A percentile compares a stretch with the other conserved stretches of the same genome.
phyloP scores from a whole-genome alignment of 1,140 invertebrate genomes.

The Tigriopus japonicus region DNA sequence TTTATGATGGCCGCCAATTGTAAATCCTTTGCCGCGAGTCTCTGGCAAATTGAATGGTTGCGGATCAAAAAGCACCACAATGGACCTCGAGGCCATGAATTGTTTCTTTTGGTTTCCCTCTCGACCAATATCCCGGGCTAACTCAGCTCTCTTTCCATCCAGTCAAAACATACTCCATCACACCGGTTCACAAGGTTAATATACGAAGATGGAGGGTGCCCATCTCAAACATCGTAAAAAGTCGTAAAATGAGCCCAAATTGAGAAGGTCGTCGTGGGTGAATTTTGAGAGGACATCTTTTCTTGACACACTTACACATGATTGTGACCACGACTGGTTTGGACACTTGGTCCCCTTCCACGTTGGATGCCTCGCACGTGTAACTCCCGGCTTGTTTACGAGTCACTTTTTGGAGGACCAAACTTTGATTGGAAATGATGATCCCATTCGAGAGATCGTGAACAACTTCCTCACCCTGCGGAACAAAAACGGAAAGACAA shows the following conservation, averaged over 20 bases:
- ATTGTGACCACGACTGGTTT: slow-evolving; percentile 34
- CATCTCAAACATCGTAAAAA: no score
- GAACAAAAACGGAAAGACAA: slow-evolving; percentile 13
- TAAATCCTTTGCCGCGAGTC: background rate
- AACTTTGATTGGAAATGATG: slow-evolving; percentile 42
- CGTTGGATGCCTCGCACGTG: slow-evolving; percentile 39
- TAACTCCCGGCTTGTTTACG: slow-evolving; percentile 44
- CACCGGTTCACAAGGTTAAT: no score
- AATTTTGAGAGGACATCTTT: background rate
- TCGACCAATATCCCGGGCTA: no score
- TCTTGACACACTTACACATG: slow-evolving; percentile 18
- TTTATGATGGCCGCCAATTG: no score
- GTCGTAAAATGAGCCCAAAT: no score
- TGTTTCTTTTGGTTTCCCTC: background rate
- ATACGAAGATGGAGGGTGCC: no score
- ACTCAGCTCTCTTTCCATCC: no score
- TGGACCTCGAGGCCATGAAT: background rate
- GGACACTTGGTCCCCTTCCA: slow-evolving; percentile 34
- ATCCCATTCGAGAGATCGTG: slow-evolving; percentile 41
- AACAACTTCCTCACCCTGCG: slow-evolving; percentile 34
- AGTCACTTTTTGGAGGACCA: slow-evolving; percentile 41
- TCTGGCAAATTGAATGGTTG: background rate
- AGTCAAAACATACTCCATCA: no score
- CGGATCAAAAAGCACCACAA: background rate
- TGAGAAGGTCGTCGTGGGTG: no score